Base-by-base conservation (phyloP, 2,113 vertebrate genomes). In the Cinclus mexicanus region DNA sequence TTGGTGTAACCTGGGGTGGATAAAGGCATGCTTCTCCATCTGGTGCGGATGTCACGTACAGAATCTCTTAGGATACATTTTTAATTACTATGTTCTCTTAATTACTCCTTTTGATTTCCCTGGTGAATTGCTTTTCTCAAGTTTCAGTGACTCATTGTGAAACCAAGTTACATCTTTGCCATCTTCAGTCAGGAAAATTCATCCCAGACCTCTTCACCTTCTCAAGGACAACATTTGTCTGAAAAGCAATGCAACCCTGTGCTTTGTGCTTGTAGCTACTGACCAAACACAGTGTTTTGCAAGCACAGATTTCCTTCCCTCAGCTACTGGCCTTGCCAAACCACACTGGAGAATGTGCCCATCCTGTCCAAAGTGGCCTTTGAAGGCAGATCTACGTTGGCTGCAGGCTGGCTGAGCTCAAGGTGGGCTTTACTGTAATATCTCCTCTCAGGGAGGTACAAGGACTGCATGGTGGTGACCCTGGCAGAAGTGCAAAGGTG, bases 61-160 rank as follows among this genome's bases (percentile, higher is more conserved):
- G 69, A 52, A 61, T 95, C 85, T 89, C 95, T 94, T 55, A 90
- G 64, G 74, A 92, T 84, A 81, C 29, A 50, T 85, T 95, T 87
- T 96, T 96, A 96, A 95, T 96, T 85, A 87, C 74, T 55, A 12
- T 19, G 52, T 74, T 96, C 95, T 94, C 95, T 97, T 98, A 95
- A 97, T 98, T 97, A 96, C 92, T 91, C 61, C 83, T 93, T 79
- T n/a, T 94, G 90, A 97, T 97, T 97, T 97, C 95, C 95, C 95
- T 4, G 11, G 79, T 80, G 93, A 93, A 64, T 79, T 65, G 31
- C 72, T 64, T 83, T 96, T 67, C 91, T 84, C 26, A 11, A 87
- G 84, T 91, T 92, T 74, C 77, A 68, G 87, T 87, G 89, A 94
- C 83, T 96, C 91, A 82, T 83, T 92, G 81, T 70, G 90, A 95